Conservation (phyloP, 2,113 vertebrate genomes). For the Oryzias melastigma region DNA sequence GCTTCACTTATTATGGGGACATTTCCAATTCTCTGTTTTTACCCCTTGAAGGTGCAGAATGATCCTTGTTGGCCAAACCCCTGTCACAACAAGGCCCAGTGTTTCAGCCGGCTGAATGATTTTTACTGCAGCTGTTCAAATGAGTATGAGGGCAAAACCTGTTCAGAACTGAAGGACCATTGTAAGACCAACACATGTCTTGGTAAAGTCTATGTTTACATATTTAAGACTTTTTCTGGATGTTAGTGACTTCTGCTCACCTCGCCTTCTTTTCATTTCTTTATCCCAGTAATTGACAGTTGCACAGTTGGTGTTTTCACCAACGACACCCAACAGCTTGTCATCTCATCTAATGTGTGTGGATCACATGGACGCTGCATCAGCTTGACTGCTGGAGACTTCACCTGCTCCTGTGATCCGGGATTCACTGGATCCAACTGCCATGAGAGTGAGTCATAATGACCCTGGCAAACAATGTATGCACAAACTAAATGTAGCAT, state of each 20-base stretch:
- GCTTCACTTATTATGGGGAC: not conserved
- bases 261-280: too few relatives aligned
- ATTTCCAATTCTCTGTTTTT: not conserved
- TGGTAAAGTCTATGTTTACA: conserved; percentile 73
- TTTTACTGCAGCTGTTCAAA: conserved; percentile 92
- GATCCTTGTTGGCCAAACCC: conserved; percentile 88
- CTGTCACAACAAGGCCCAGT: conserved; percentile 87
- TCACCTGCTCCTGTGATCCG: conserved; percentile 89
- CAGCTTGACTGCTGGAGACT: conserved; percentile 90
- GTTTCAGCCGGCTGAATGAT: conserved; percentile 81
- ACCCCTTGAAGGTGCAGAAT: conserved; percentile 76
- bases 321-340: conserved; percentile 75
- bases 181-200: conserved; percentile 88
- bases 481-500: conserved; percentile 48
- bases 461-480: not conserved
- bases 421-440: conserved; percentile 95
- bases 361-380: conserved; percentile 90
- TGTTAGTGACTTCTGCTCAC: not conserved
- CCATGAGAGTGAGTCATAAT: conserved; percentile 90
- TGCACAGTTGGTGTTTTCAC: conserved; percentile 87
- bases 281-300: conserved; percentile 86
- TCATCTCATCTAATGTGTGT: conserved; percentile 87
- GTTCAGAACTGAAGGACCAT: conserved; percentile 88
- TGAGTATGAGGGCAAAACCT: conserved; percentile 89
- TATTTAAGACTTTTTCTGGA: not conserved